Evolutionary conservation across 2,888 invertebrate species (phyloP), one percentile per base, ranked within the genome.

Genomic region (Ditylenchus weischeri): DNA sequence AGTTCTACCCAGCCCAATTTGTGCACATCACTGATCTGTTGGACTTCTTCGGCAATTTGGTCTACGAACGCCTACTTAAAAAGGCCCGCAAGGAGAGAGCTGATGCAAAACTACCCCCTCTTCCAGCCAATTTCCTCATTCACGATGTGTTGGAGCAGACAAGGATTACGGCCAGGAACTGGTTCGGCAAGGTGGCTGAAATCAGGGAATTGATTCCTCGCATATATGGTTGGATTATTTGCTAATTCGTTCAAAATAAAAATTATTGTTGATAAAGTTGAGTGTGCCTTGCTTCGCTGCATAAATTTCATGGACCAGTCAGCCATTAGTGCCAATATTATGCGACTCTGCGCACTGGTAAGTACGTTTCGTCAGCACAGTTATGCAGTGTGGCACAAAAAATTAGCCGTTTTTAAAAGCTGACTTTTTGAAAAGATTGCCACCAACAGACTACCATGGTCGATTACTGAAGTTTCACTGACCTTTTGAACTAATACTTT

Each of bases 121-220:
- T 76, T 50, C 58, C 72, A 21, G 47, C 68, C 7, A 57, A 75
- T 18, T 73, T 73, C 48, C 59, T 59, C 21, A 75, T 65, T 7
- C 38, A 63, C 0, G 73, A 73, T 57, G 70, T 76, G 8, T 50
- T 72, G 38, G 74, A 74, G 21, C 35, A 63, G 67, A 76, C 74
- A 18, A 66, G 74, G 47, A 68, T 71, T n/a, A 96, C 94, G 0
- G 94, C 94, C 83, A 89, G 91, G 75, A 98, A 98, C 86, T 98
- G 98, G 98, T 92, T 98, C 86, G 94, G 91, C 85, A 98, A 98
- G 87, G 92, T 96, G 83, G 92, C 95, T 0, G 95, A 95, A 0
- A 94, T 98, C 78, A 87, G 94, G 73, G 96, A 98, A 85, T 85
- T 98, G 10, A 88, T 98, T 59, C 95, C 96, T 0, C 68, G 87